These are phyloP conservation scores for Cheilosia urbana DNA, from an alignment of 2,888 invertebrate species.

Conservation along the genomic window DNA sequence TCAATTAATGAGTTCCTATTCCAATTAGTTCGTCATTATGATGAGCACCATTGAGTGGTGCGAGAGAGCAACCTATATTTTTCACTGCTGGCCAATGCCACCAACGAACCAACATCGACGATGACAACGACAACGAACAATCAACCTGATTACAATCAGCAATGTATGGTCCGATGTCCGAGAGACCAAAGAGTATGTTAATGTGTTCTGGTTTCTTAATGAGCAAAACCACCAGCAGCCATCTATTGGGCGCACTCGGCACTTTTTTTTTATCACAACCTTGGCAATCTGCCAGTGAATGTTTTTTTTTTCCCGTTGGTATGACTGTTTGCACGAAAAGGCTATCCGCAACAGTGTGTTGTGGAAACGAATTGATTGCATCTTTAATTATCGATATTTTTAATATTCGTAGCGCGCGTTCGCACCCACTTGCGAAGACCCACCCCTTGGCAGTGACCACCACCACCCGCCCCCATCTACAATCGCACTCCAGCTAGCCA, in stretches of 20 bases:
- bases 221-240: constrained; percentile 24
- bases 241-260: constrained; percentile 1
- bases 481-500: background rate
- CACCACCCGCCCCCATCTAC: background rate
- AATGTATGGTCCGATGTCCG: constrained; percentile 33
- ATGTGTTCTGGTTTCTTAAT: constrained; percentile 58
- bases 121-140: constrained; percentile 39
- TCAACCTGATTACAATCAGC: constrained; percentile 71
- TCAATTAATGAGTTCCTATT: constrained; percentile 72
- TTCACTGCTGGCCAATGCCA: constrained; percentile 19
- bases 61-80: constrained; percentile 11
- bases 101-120: constrained; percentile 7
- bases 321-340: background rate
- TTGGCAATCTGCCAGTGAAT: constrained; percentile 22
- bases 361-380: background rate
- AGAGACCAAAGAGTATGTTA: constrained; percentile 29
- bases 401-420: constrained; percentile 24
- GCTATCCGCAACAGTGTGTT: background rate
- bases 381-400: constrained; percentile 32
- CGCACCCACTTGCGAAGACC: constrained; percentile 30
- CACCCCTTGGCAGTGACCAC: background rate
- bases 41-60: constrained; percentile 1
- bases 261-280: constrained; percentile 10
- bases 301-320: background rate
- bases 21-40: constrained; percentile 52